Evolutionary conservation across 1,140 invertebrate species (phyloP), one percentile per base, ranked within the genome.

Genomic region (Eriosoma lanigerum): DNA sequence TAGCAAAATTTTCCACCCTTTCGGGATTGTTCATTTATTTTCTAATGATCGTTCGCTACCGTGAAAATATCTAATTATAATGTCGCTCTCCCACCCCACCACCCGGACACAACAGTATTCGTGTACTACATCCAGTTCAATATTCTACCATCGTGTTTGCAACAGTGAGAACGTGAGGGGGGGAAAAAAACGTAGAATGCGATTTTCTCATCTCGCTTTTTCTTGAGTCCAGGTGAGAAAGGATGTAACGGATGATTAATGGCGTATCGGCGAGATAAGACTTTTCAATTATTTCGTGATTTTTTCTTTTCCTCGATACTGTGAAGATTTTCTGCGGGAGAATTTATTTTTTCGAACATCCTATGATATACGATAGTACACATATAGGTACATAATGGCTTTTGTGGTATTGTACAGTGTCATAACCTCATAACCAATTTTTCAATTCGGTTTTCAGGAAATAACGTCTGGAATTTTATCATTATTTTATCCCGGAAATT

Each of bases 201-300:
- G 29, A 64, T 38, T 38, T 38, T 38, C 8, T 38, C 32, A 4
- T 38, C 8, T 38, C 32, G 8, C 32, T 38, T 38, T 38, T n/a
- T n/a, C n/a, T n/a, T 12, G 10, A 64, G 38, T 9, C 24, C 13
- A 19, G 26, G 12, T 17, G 58, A 60, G 15, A 29, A 12, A 29
- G 15, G 29, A 29, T 19, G 8, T 32, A 29, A 10, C 19, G 26
- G 54, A 54, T 76, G 54, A 58, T 76, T 76, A 76, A 58, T 76
- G 54, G 21, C 19, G 26, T 44, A 54, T 56, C 29, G 38, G 32
- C 21, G 19, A 38, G 19, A 56, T 58, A 56, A 76, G 52, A 76
- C 44, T 32, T 21, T 58, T 58, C 73, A 76, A 76, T 76, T 76
- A 76, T 76, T 58, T 76, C n/a, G 50, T 38, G 54, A 76, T 76